phyloP scores from a whole-genome alignment of 2,113 vertebrate species.

The Psittacara wagleri region DNA sequence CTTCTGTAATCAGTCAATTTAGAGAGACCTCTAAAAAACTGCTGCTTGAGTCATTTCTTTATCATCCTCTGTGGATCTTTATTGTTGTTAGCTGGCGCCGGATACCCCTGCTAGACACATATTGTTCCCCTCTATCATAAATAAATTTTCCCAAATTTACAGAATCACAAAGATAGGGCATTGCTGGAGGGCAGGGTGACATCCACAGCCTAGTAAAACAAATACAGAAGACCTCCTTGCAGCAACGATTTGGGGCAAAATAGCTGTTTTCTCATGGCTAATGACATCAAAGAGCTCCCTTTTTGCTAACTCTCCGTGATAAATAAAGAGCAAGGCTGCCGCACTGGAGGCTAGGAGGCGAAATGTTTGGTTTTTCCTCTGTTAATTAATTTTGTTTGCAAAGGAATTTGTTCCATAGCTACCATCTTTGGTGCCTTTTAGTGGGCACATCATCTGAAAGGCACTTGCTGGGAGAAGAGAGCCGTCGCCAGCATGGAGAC shows the following conservation, averaged over 20 bases:
- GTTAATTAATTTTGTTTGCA: slow-evolving; percentile 10
- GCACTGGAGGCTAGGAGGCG: background rate
- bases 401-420: background rate
- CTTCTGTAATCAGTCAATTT: slow-evolving; percentile 15
- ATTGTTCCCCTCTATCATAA: slow-evolving; percentile 59
- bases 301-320: background rate
- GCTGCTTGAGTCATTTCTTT: slow-evolving; percentile 47
- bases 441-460: background rate
- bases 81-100: slow-evolving; percentile 69
- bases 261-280: slow-evolving; percentile 11
- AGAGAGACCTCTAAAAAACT: slow-evolving; percentile 23
- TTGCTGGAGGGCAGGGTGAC: slow-evolving; percentile 65
- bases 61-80: slow-evolving; percentile 34
- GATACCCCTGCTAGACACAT: slow-evolving; percentile 38
- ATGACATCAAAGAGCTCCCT: slow-evolving; percentile 31
- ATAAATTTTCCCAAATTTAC: slow-evolving; percentile 55
- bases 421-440: background rate
- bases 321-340: background rate
- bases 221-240: background rate
- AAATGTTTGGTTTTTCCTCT: background rate
- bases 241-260: background rate
- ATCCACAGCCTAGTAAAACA: slow-evolving; percentile 39
- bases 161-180: slow-evolving; percentile 35
- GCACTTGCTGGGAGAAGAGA: background rate
- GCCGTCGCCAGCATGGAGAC: background rate